Conservation (phyloP, 2,797 vertebrate species). For the Diplodus sargus region DNA sequence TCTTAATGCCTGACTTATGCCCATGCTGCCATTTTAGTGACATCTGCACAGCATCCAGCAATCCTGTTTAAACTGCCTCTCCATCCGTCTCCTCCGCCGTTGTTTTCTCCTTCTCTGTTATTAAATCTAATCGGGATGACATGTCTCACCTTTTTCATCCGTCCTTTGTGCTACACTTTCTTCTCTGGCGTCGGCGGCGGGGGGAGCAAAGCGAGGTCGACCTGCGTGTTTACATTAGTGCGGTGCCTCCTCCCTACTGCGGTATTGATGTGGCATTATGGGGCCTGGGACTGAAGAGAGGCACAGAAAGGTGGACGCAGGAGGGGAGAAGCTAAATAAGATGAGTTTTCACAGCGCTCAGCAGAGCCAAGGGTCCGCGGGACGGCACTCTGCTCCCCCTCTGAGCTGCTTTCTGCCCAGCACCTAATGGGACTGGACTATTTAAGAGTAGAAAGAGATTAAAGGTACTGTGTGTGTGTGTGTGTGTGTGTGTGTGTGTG, state of each 20-base stretch:
- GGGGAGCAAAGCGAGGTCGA: conserved; percentile 79
- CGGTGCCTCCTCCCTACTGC: conserved; percentile 88
- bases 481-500: conserved; percentile 10
- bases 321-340: conserved; percentile 53
- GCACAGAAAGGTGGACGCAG: conserved; percentile 53
- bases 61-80: conserved; percentile 74
- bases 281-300: conserved; percentile 57
- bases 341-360: conserved; percentile 76
- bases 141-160: conserved; percentile 82
- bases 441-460: conserved; percentile 59
- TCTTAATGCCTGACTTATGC: conserved; percentile 76
- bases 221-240: conserved; percentile 87
- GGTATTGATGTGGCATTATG: conserved; percentile 88
- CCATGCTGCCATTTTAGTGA: conserved; percentile 77
- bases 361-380: conserved; percentile 69
- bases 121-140: conserved; percentile 81
- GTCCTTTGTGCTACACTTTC: conserved; percentile 73
- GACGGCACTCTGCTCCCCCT: conserved; percentile 68
- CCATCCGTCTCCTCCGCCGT: conserved; percentile 26
- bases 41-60: conserved; percentile 82
- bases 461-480: conserved; percentile 26
- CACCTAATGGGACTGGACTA: conserved; percentile 61
- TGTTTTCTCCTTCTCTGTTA: conserved; percentile 59
- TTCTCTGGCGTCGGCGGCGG: conserved; percentile 71
- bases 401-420: conserved; percentile 51